Evolutionary conservation across 2,888 invertebrate species (phyloP).

Genomic region (Agrochola lychnidis): DNA sequence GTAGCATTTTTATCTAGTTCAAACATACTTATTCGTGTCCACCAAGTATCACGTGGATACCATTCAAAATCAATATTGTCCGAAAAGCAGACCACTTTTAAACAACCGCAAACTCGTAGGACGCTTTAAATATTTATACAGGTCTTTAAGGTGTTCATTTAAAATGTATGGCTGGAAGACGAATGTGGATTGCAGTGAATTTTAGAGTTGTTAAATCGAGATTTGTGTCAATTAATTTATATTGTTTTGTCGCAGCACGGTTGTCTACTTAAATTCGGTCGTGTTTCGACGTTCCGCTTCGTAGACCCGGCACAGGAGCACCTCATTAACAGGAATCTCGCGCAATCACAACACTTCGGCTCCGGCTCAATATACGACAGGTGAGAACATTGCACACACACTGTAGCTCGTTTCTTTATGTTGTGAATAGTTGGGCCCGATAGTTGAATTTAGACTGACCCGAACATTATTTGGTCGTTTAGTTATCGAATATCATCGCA

Average conservation of each 20-base stretch:
- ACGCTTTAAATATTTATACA: conserved; percentile 37
- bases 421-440: conserved; percentile 78
- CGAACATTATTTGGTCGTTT: conserved; percentile 61
- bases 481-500: conserved; percentile 67
- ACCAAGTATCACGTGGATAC: conserved; percentile 7
- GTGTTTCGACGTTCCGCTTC: conserved; percentile 96
- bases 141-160: conserved; percentile 34
- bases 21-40: conserved; percentile 28
- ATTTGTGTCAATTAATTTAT: conserved; percentile 42
- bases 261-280: conserved; percentile 95
- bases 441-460: conserved; percentile 68
- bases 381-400: conserved; percentile 84
- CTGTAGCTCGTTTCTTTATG: conserved; percentile 67
- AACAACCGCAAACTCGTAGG: conserved; percentile 34
- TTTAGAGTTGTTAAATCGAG: conserved; percentile 4
- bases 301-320: conserved; percentile 96
- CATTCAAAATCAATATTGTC: conserved; percentile 39
- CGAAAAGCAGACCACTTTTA: conserved; percentile 25
- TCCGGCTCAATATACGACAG: conserved; percentile 96
- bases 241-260: conserved; percentile 91
- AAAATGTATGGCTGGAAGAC: conserved; percentile 31
- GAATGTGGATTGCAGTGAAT: conserved; percentile 7
- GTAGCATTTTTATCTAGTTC: conserved; percentile 26
- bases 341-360: conserved; percentile 93
- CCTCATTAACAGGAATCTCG: conserved; percentile 94